These are phyloP conservation scores for Metopolophium dirhodum DNA, from an alignment of 1,140 invertebrate species.

Conservation along the genomic window DNA sequence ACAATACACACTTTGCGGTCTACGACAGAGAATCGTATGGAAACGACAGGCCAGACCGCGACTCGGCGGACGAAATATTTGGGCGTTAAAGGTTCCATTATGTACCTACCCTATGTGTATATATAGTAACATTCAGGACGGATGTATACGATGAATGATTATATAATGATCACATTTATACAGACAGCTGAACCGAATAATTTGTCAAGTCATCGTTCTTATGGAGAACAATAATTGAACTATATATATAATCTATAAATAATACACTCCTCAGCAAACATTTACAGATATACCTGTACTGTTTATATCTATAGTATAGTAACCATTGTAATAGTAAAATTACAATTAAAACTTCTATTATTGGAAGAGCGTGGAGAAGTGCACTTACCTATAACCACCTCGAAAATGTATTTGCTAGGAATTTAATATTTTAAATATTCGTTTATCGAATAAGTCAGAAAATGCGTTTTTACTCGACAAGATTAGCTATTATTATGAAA, in stretches of 20 bases:
- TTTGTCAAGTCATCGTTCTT: constrained; percentile 10
- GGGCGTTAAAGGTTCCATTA: neutral
- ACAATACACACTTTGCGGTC: neutral
- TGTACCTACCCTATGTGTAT: neutral
- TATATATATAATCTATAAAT: neutral
- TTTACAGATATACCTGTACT: neutral
- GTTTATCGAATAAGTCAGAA: neutral
- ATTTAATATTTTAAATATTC: neutral
- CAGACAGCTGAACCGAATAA: constrained; percentile 6
- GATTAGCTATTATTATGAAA: neutral
- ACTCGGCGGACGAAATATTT: neutral
- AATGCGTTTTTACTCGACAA: neutral
- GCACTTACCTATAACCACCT: neutral
- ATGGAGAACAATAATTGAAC: constrained; percentile 16
- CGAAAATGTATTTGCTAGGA: neutral
- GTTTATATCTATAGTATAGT: neutral
- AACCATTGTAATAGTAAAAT: neutral
- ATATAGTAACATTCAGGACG: neutral
- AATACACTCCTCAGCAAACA: neutral
- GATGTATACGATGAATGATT: neutral
- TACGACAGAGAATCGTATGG: neutral
- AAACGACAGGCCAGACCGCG: neutral
- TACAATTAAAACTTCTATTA: neutral
- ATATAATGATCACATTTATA: constrained; percentile 7
- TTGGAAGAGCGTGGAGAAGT: neutral